These are phyloP conservation scores for Mobula hypostoma DNA, from an alignment of 2,113 vertebrate species.

Conservation along the genomic window DNA sequence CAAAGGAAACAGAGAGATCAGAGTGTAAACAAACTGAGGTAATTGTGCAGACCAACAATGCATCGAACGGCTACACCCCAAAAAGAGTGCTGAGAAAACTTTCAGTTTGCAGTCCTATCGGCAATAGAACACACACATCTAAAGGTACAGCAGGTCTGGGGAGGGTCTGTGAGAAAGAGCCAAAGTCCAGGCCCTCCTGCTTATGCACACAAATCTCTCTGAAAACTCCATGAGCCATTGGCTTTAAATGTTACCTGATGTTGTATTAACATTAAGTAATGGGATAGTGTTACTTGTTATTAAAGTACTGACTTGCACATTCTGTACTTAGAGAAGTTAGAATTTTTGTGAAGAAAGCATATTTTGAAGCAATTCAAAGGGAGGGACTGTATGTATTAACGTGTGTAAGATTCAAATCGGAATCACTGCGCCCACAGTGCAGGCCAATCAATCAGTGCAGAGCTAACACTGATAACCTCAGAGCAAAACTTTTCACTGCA, in stretches of 20 bases:
- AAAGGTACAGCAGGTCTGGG: neutral
- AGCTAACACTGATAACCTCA: neutral
- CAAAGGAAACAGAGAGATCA: constrained; percentile 15
- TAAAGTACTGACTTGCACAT: too few species aligned
- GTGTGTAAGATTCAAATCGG: neutral
- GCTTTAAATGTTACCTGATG: too few species aligned
- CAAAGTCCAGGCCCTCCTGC: too few species aligned
- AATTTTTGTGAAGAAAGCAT: neutral
- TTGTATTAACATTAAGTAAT: too few species aligned
- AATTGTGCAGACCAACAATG: neutral
- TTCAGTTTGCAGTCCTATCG: neutral
- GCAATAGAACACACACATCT: neutral
- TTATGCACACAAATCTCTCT: too few species aligned
- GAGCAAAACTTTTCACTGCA: constrained; percentile 10
- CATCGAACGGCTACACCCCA: neutral
- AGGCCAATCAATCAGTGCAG: neutral
- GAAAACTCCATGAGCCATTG: too few species aligned
- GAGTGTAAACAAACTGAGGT: neutral
- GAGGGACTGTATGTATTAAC: neutral
- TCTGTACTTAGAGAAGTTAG: too few species aligned
- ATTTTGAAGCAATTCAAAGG: neutral
- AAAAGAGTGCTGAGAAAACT: neutral
- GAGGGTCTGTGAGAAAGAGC: neutral
- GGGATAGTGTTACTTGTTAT: too few species aligned
- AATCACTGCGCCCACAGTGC: neutral